Percentiles rank a stretch among this genome's conserved stretches.
Conservation (phyloP, 1,140 invertebrate species). For the Lethocerus indicus region DNA sequence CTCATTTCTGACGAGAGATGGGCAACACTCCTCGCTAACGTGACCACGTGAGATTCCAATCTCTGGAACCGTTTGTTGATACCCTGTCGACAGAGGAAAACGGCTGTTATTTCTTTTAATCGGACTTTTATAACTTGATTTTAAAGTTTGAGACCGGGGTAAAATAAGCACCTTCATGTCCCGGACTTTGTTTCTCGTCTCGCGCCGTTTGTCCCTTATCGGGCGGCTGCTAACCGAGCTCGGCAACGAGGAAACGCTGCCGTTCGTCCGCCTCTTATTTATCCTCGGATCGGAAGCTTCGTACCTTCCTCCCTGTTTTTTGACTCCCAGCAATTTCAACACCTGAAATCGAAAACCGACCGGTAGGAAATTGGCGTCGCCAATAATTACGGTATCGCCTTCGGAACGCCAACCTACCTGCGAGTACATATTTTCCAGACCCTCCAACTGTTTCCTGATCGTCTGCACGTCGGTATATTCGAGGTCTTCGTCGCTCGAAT, state of each 20-base stretch:
- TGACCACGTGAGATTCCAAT: slow-evolving; percentile 82
- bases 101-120: neutral
- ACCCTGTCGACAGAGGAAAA: slow-evolving; percentile 39
- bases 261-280: slow-evolving; percentile 41
- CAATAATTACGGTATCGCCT: neutral
- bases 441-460: slow-evolving; percentile 66
- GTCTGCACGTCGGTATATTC: slow-evolving; percentile 59
- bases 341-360: slow-evolving; percentile 32
- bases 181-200: slow-evolving; percentile 39
- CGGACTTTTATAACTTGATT: too few species aligned
- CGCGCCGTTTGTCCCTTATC: slow-evolving; percentile 41
- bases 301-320: slow-evolving; percentile 32
- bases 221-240: slow-evolving; percentile 61
- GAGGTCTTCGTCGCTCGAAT: slow-evolving; percentile 42
- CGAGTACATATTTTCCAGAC: slow-evolving; percentile 77
- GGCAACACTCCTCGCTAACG: slow-evolving; percentile 77
- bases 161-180: slow-evolving; percentile 41
- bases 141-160: neutral
- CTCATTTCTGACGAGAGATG: slow-evolving; percentile 84
- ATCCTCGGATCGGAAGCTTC: slow-evolving; percentile 40
- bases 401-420: slow-evolving; percentile 28
- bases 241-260: slow-evolving; percentile 66
- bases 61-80: slow-evolving; percentile 78
- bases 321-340: slow-evolving; percentile 57
- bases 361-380: slow-evolving; percentile 5